phyloP scores from a whole-genome alignment of 2,797 vertebrate species.

The Pteronotus mesoamericanus region DNA sequence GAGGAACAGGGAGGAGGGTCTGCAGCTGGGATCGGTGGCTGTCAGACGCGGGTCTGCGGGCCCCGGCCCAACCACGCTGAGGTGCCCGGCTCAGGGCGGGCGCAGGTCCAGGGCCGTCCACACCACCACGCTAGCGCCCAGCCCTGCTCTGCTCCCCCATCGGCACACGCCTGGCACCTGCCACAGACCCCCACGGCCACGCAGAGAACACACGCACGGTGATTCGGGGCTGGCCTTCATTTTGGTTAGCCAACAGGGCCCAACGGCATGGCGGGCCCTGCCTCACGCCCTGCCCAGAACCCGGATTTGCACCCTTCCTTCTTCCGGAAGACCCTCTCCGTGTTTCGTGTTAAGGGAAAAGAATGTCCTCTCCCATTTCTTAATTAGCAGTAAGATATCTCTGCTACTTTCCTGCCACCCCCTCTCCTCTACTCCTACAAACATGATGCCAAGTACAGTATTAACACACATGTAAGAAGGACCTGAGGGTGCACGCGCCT shows the following conservation, averaged over 20 bases:
- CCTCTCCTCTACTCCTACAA: not conserved
- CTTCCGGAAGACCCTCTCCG: not conserved
- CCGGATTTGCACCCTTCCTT: not conserved
- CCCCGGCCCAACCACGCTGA: rapidly evolving
- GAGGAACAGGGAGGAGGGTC: not conserved
- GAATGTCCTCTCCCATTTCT: no score
- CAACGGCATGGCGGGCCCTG: rapidly evolving
- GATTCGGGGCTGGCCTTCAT: rapidly evolving
- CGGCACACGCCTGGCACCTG: not conserved
- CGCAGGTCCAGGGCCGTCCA: rapidly evolving
- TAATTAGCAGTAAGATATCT: not conserved
- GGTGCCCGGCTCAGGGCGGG: not conserved
- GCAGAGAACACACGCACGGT: rapidly evolving
- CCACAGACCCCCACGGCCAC: rapidly evolving
- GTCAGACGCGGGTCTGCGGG: rapidly evolving
- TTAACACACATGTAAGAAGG: not conserved
- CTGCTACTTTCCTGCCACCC: not conserved
- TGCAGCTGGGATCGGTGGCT: rapidly evolving
- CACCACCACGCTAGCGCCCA: no score
- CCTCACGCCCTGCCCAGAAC: not conserved
- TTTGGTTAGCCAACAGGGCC: not conserved
- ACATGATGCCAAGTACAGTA: not conserved
- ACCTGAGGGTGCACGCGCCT: rapidly evolving
- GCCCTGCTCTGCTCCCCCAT: not conserved
- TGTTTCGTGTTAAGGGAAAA: not conserved